phyloP scores from a whole-genome alignment of 2,888 invertebrate species.

The Drosophila cognata region DNA sequence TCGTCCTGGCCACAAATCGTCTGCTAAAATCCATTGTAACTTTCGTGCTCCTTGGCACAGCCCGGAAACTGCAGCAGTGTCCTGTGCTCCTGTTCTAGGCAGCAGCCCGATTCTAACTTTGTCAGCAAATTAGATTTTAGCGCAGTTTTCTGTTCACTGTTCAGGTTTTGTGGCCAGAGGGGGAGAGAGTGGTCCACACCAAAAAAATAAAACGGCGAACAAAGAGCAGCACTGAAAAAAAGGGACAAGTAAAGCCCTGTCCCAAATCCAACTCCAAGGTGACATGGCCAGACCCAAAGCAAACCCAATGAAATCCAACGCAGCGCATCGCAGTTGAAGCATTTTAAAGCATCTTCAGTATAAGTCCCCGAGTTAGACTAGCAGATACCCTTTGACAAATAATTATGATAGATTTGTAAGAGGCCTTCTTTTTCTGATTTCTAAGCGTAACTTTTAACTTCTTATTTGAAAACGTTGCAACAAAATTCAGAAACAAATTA shows the following conservation, averaged over 20 bases:
- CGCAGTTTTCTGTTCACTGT: constrained; percentile 65
- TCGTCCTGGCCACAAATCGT: constrained; percentile 68
- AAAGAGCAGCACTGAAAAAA: not conserved
- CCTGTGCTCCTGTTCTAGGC: not conserved
- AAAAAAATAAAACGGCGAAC: constrained; percentile 8
- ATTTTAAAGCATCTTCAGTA: constrained; percentile 73
- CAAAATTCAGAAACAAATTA: not conserved
- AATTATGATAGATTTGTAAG: not conserved
- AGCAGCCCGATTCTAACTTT: constrained; percentile 3
- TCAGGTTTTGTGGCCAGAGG: constrained; percentile 33
- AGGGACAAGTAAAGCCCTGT: constrained; percentile 28
- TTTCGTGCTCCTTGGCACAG: constrained; percentile 45
- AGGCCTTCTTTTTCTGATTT: not conserved
- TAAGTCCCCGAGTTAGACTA: constrained; percentile 60
- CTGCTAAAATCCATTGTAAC: constrained; percentile 69
- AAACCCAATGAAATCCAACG: constrained; percentile 8
- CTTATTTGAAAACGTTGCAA: not conserved
- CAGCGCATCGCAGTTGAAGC: constrained; percentile 42
- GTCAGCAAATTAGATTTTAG: constrained; percentile 70
- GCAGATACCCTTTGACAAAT: constrained; percentile 4
- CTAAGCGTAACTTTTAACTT: not conserved
- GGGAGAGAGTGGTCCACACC: not conserved
- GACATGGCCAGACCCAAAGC: constrained; percentile 53
- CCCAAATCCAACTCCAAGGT: constrained; percentile 60
- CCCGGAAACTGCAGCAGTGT: constrained; percentile 29